phyloP scores from a whole-genome alignment of 2,797 vertebrate genomes.

The Corythornis leucogaster region DNA sequence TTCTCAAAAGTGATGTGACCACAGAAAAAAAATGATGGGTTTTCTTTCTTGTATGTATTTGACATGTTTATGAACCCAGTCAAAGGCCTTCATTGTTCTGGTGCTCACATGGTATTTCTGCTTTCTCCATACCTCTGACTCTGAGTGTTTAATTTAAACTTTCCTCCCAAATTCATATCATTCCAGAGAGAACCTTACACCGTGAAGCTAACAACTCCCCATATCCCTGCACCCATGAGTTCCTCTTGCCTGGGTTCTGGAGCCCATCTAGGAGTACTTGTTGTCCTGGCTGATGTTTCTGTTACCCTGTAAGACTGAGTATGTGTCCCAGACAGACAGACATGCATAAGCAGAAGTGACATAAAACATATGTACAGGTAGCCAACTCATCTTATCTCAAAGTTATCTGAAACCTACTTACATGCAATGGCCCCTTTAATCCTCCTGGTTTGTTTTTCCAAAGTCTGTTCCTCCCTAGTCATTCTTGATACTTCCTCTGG shows the following conservation, averaged over 20 bases:
- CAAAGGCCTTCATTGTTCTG: not conserved
- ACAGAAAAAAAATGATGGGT: not conserved
- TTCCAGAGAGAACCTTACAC: not conserved
- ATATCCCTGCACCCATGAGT: not conserved
- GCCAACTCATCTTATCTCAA: not conserved
- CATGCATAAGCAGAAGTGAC: not conserved
- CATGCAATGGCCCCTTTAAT: too few species aligned
- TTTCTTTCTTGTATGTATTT: not conserved
- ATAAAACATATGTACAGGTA: not conserved
- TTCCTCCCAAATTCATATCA: not conserved
- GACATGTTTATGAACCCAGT: not conserved
- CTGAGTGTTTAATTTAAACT: not conserved
- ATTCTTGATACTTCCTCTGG: not conserved
- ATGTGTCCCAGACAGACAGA: not conserved
- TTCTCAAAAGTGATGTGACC: not conserved
- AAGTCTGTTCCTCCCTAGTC: too few species aligned
- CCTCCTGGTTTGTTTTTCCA: too few species aligned
- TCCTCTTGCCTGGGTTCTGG: not conserved
- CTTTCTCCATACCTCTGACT: not conserved
- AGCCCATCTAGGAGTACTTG: not conserved
- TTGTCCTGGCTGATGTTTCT: not conserved
- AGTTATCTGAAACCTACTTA: too few species aligned
- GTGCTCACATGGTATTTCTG: not conserved
- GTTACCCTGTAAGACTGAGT: not conserved
- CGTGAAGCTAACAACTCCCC: not conserved